Base-by-base conservation (phyloP, 2,113 vertebrate species). In the Rhea pennata region DNA sequence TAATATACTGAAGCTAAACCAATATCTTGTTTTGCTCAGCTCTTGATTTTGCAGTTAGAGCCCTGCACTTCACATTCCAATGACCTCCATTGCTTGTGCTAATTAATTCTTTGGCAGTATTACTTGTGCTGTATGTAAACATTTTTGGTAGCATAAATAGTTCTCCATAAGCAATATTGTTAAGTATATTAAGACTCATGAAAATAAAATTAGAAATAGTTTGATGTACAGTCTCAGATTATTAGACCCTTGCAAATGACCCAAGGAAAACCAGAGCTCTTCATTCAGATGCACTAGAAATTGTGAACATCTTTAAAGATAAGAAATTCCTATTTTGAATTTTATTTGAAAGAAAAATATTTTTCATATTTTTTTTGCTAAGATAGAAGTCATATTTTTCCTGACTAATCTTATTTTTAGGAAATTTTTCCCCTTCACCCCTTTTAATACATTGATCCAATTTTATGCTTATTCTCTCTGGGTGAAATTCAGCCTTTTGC, bases 91-190 rank as follows among this genome's bases (percentile, higher is more conserved):
- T 26, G 27, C 67, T 94, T 0, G 0, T 80, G 69, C 46, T 95
- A 95, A 96, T 96, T 97, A 93, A 95, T 95, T 96, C 87, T 83
- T 95, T 85, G 39, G 40, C 72, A 95, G 19, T 59, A 82, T 71
- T 94, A 86, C 72, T 91, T 95, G 69, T 77, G 71, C 78, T 95
- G 92, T 93, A 85, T 90, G 71, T 74, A 96, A 95, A 95, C 82
- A 87, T 91, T 75, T 88, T 79, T 82, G 86, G 87, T 91, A 73
- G 11, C 85, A 73, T 85, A 89, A 93, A 80, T 81, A 91, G 73
- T 80, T 80, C 74, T 95, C 70, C 46, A 76, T 89, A 48, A 94
- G n/a, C 29, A 73, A 64, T 85, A 84, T 36, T 88, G 39, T 75
- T 80, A 92, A 92, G 31, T n/a, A 71, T 93, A 88, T 85, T 77